Evolutionary conservation across 2,113 vertebrate species (phyloP).

Genomic region (Nyctereutes procyonoides): DNA sequence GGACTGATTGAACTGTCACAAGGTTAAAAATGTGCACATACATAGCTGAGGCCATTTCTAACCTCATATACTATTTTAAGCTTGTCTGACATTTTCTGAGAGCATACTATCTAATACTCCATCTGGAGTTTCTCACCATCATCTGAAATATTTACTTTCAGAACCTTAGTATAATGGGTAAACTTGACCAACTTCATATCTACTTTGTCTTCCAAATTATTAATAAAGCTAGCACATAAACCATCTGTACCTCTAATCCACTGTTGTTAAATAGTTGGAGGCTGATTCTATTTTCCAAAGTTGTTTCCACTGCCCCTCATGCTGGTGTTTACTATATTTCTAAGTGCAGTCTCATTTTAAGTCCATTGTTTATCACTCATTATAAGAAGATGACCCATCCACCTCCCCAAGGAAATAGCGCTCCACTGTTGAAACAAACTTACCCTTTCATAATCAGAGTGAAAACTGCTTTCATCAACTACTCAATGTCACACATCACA

Average conservation of each 20-base stretch:
- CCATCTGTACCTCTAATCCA: constrained; percentile 50
- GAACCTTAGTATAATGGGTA: constrained; percentile 1
- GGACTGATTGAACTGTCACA: background rate
- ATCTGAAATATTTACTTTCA: background rate
- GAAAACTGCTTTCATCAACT: background rate
- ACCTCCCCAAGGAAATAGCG: background rate
- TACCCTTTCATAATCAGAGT: background rate
- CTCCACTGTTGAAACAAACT: background rate
- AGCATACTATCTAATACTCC: background rate
- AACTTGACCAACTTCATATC: constrained; percentile 20
- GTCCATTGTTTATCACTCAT: background rate
- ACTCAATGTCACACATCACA: background rate
- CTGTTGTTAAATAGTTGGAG: constrained; percentile 24
- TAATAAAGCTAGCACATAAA: constrained; percentile 62
- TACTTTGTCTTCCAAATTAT: constrained; percentile 42
- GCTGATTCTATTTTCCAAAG: constrained; percentile 41
- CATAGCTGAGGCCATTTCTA: background rate
- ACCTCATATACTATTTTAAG: background rate
- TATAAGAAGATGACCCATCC: background rate
- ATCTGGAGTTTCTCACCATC: constrained; percentile 52
- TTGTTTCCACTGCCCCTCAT: background rate
- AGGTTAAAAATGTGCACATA: constrained; percentile 41
- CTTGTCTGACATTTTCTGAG: background rate
- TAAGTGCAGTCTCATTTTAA: constrained; percentile 34
- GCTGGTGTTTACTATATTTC: constrained; percentile 29